Conservation (phyloP, 2,888 invertebrate species). For the Stenurella melanura region DNA sequence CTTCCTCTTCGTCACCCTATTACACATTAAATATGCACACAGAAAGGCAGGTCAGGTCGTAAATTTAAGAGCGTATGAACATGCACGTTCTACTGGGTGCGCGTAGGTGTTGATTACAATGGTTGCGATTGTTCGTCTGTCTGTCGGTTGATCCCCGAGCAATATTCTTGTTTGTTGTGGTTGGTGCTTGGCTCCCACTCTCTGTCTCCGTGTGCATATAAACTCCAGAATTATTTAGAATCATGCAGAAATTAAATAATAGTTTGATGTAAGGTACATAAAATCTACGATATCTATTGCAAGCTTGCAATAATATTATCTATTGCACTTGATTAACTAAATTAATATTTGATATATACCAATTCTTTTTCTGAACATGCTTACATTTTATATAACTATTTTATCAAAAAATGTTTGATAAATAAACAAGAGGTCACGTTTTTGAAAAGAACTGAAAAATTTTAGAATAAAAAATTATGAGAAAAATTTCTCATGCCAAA, state of each 20-base stretch:
- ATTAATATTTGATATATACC: no score
- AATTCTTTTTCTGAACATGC: no score
- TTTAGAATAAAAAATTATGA: no score
- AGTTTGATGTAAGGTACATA: background rate
- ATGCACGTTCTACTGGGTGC: constrained; percentile 3
- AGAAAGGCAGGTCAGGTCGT: constrained; percentile 31
- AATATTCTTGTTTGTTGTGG: constrained; percentile 5
- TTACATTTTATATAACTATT: no score
- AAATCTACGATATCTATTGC: no score
- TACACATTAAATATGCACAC: constrained; percentile 37
- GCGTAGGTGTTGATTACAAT: constrained; percentile 41
- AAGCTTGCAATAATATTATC: no score
- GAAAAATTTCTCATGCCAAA: no score
- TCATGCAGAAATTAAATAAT: background rate
- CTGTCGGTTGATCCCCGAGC: constrained; percentile 1
- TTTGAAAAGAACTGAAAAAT: no score
- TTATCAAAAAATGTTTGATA: no score
- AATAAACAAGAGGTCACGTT: no score
- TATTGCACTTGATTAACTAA: no score
- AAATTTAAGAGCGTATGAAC: constrained; percentile 40
- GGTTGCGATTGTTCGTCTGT: constrained; percentile 6
- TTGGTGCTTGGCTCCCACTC: constrained; percentile 9
- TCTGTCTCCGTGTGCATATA: background rate
- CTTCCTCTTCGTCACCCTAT: constrained; percentile 19
- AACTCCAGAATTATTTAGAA: background rate